Evolutionary conservation across 2,113 vertebrate genomes (phyloP), one percentile per base, ranked within the genome.

Genomic region (Microcebus lehilahytsara): DNA sequence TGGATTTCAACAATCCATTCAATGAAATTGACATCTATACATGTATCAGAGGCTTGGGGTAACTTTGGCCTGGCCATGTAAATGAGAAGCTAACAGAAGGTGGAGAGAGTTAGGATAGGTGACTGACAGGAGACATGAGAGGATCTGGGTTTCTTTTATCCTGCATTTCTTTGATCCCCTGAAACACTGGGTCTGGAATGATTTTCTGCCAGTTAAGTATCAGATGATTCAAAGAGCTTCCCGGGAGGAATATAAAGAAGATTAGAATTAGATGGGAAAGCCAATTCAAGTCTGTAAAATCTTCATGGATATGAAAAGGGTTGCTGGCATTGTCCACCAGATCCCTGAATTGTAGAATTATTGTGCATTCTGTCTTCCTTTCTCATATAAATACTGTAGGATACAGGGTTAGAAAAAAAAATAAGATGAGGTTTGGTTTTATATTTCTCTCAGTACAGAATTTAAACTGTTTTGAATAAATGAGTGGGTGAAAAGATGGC

Each of bases 81-180:
- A 85, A 75, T 71, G 27, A 67, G n/a, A 95, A 93, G 51, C 8
- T 93, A 27, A 34, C 51, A 64, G 58, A 84, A 23, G 10, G 10
- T 25, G 40, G 66, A 77, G 11, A 30, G 27, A 22, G 56, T 13
- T 22, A n/a, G n/a, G 62, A 85, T 80, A 58, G 23, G 56, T 22
- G 13, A 42, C 14, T 58, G 14, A 37, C 51, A n/a, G n/a, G 71
- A 69, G n/a, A 51, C 1, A 32, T 85, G 62, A 88, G 32, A 87
- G 71, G 10, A 71, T 46, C 56, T 17, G 37, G 69, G 64, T 86
- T 66, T 77, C 66, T 93, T 86, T 86, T 67, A 86, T 77, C 40
- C 60, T 93, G 20, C 5, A 81, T 89, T 69, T 77, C 89, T 96
- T 66, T 95, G 75, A 95, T 95, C 42, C 71, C 49, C 37, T 93